Percentiles rank a stretch among this genome's conserved stretches.
These are phyloP conservation scores for Polydrusus pterygomalis DNA, from an alignment of 2,888 invertebrate species.

Conservation along the genomic window DNA sequence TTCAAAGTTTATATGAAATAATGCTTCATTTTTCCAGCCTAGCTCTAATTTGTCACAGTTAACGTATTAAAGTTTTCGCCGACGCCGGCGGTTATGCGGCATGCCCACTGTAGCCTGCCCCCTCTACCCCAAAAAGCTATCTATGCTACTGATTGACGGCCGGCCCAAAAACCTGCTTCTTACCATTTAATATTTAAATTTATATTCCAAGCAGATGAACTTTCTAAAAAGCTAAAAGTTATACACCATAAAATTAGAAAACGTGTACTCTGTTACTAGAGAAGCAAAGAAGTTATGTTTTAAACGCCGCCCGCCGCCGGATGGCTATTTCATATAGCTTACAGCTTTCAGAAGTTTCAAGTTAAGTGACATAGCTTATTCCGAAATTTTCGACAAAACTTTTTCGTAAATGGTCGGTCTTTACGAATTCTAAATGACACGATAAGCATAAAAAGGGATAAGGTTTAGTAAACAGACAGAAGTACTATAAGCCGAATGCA, in stretches of 20 bases:
- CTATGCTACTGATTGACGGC: neutral
- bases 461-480: no score
- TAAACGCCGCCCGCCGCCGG: neutral
- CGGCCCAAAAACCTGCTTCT: neutral
- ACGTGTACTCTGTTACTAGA: neutral
- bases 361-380: neutral
- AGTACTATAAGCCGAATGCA: no score
- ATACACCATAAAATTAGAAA: conserved; percentile 3
- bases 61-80: no score
- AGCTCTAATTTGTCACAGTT: no score
- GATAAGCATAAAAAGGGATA: no score
- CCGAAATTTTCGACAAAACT: neutral
- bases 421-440: neutral
- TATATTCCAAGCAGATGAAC: neutral
- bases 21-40: no score
- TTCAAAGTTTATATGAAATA: no score
- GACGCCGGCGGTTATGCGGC: no score
- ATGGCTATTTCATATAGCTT: neutral
- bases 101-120: no score
- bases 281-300: neutral
- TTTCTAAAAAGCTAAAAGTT: neutral
- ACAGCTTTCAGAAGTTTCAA: neutral
- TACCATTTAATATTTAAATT: neutral
- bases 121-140: no score
- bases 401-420: neutral